A percentile compares a stretch with the other conserved stretches of the same genome.
Evolutionary conservation across 2,113 vertebrate genomes (phyloP).

Genomic region (Corythornis madagascariensis): DNA sequence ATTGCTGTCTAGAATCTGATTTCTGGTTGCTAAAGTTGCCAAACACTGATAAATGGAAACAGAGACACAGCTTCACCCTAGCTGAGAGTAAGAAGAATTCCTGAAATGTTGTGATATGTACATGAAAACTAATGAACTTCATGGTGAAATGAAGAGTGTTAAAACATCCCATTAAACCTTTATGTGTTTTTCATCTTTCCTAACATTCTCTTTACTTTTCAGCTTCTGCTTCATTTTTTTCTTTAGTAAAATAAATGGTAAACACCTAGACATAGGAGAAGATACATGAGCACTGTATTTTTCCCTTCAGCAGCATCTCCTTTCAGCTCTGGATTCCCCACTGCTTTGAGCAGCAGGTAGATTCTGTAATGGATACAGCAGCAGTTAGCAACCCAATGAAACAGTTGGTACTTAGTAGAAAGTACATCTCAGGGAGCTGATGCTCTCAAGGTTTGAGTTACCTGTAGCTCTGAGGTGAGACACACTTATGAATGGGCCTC

Average conservation of each 20-base stretch:
- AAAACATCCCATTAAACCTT: not conserved
- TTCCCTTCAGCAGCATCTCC: not conserved
- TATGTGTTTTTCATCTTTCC: not conserved
- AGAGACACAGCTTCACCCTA: not conserved
- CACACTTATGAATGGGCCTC: conserved; percentile 35
- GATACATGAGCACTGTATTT: not conserved
- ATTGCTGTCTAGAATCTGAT: not conserved
- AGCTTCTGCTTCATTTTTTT: not conserved
- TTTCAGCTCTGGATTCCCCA: conserved; percentile 52
- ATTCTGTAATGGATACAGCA: conserved; percentile 55
- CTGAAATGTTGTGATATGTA: not conserved
- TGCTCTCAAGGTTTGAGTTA: conserved; percentile 49
- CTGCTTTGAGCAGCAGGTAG: conserved; percentile 26
- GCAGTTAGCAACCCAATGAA: conserved; percentile 38
- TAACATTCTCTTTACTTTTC: not conserved
- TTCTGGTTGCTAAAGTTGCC: not conserved
- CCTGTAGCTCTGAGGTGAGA: conserved; percentile 22
- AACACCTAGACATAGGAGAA: not conserved
- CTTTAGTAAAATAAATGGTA: not conserved
- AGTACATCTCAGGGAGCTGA: conserved; percentile 31
- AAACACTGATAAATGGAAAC: not conserved
- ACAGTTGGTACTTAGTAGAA: conserved; percentile 27
- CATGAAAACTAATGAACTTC: not conserved
- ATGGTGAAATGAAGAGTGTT: not conserved
- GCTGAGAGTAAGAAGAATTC: not conserved